These are phyloP conservation scores for Volucella inflata DNA, from an alignment of 2,888 invertebrate species.

Conservation along the genomic window DNA sequence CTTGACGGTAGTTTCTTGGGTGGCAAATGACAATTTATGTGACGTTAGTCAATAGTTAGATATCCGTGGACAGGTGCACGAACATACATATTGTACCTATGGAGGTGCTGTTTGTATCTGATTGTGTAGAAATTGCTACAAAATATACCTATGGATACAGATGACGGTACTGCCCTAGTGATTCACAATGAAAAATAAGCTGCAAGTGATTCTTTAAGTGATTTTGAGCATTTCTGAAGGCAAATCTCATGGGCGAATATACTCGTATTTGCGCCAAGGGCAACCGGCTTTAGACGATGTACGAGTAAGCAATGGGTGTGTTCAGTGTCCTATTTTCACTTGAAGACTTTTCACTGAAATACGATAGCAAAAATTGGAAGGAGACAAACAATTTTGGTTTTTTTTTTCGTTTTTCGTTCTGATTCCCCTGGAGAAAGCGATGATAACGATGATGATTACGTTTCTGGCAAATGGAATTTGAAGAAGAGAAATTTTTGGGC, in stretches of 20 bases:
- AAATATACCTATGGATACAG: too few species aligned
- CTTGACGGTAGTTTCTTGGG: conserved; percentile 26
- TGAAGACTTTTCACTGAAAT: conserved; percentile 15
- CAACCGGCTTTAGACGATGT: too few species aligned
- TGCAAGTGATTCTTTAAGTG: not conserved
- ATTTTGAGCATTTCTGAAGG: conserved; percentile 11
- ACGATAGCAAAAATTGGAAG: not conserved
- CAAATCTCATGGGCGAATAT: conserved; percentile 1
- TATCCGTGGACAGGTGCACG: conserved; percentile 21
- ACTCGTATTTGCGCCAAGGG: conserved; percentile 15
- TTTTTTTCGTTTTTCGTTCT: too few species aligned
- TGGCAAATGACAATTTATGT: conserved; percentile 39
- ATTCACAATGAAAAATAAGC: conserved; percentile 17
- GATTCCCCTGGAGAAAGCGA: not conserved
- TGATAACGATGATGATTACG: not conserved
- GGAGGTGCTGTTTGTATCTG: not conserved
- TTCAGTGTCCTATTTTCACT: not conserved
- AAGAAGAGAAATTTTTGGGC: not conserved
- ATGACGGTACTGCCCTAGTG: conserved; percentile 24
- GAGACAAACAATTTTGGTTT: not conserved
- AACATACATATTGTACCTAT: not conserved
- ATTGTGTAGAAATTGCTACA: conserved; percentile 7
- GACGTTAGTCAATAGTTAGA: conserved; percentile 23
- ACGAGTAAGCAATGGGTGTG: conserved; percentile 15
- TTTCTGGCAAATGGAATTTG: not conserved